Conservation (phyloP, 2,888 invertebrate species). For the Noctua pronuba region DNA sequence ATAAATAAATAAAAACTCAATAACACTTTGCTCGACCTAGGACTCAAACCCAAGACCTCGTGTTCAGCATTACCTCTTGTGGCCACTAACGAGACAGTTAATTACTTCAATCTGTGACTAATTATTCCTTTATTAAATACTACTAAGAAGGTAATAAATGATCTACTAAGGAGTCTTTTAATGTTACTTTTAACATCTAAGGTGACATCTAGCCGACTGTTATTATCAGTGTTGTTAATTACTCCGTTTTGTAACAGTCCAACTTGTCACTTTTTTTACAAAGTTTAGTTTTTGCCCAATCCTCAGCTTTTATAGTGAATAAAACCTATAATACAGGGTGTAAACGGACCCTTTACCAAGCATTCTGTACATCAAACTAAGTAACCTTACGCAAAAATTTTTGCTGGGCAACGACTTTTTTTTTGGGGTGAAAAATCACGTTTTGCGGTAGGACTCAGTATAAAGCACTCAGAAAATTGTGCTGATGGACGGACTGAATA, state of each 20-base stretch:
- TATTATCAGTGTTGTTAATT: background rate
- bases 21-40: background rate
- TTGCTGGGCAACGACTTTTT: too few relatives aligned
- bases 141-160: background rate
- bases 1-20: background rate
- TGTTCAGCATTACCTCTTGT: fast-evolving
- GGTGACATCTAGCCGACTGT: background rate
- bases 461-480: too few relatives aligned
- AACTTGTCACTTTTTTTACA: background rate
- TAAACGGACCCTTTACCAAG: too few relatives aligned
- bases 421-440: too few relatives aligned
- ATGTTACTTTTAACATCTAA: background rate
- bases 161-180: background rate
- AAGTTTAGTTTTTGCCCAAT: background rate
- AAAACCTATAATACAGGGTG: too few relatives aligned
- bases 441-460: too few relatives aligned
- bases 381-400: too few relatives aligned
- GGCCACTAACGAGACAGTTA: background rate
- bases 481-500: too few relatives aligned
- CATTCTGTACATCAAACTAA: too few relatives aligned
- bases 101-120: background rate
- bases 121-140: background rate
- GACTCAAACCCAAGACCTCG: background rate
- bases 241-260: background rate
- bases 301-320: background rate